Conservation (phyloP, 2,113 vertebrate genomes). For the Pavo muticus region DNA sequence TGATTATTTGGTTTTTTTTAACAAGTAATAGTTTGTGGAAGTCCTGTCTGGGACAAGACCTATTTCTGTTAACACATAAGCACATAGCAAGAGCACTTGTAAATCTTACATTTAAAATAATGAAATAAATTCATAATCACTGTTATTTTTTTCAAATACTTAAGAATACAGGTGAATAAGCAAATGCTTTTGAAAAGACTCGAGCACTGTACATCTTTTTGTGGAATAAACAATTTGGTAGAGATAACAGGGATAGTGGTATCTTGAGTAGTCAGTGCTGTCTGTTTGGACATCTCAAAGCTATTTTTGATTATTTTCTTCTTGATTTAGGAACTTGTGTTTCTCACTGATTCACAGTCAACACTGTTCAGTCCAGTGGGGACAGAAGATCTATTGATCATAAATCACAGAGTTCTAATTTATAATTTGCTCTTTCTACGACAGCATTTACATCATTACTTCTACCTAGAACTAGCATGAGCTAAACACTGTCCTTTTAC, state of each 20-base stretch:
- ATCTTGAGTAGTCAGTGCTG: not conserved
- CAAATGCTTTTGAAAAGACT: not conserved
- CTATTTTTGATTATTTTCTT: not conserved
- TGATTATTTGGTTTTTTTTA: not conserved
- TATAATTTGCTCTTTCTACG: not conserved
- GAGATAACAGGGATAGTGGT: not conserved
- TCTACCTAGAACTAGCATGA: not conserved
- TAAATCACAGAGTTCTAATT: not conserved
- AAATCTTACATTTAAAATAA: not conserved
- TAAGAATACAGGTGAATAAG: not conserved
- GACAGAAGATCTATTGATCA: not conserved
- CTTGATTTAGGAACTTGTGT: not conserved
- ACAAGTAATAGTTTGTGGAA: not conserved
- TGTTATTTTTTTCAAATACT: not conserved
- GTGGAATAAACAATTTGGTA: not conserved
- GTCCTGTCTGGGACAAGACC: not conserved
- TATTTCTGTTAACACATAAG: not conserved
- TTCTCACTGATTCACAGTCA: not conserved
- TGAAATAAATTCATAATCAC: not conserved
- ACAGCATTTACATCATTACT: not conserved
- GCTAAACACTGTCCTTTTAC: not conserved
- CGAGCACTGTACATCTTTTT: not conserved
- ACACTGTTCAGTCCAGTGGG: not conserved
- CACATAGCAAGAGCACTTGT: not conserved
- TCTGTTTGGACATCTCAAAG: not conserved